Evolutionary conservation across 2,888 invertebrate species (phyloP).

Genomic region (Papilio demoleus): DNA sequence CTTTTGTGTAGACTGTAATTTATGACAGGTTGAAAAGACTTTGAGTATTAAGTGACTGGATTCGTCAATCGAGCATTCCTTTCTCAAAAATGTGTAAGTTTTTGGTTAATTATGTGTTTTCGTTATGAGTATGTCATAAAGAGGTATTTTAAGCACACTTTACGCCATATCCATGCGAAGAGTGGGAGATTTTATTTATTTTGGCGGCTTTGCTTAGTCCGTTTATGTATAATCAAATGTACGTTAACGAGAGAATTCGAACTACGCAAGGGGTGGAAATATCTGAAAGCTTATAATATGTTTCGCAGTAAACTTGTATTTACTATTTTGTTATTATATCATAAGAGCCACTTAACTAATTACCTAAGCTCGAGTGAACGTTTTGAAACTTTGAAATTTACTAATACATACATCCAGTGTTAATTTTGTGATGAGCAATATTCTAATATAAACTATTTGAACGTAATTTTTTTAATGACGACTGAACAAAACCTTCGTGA

Average conservation of each 20-base stretch:
- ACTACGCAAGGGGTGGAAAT: slow-evolving; percentile 18
- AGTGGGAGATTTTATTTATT: background rate
- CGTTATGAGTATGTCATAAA: background rate
- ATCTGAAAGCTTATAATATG: slow-evolving; percentile 19
- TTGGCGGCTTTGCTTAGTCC: background rate
- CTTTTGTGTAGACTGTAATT: slow-evolving; percentile 22
- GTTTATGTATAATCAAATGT: background rate
- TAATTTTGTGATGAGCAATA: background rate
- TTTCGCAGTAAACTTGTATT: slow-evolving; percentile 12
- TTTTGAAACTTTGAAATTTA: slow-evolving; percentile 12
- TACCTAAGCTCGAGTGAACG: slow-evolving; percentile 21
- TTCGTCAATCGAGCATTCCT: background rate
- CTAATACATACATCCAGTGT: background rate
- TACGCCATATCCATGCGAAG: background rate
- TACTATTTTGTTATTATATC: slow-evolving; percentile 25
- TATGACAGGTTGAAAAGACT: slow-evolving; percentile 31
- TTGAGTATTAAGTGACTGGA: background rate
- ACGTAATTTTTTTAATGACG: no score
- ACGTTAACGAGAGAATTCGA: slow-evolving; percentile 27
- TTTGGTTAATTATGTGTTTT: background rate
- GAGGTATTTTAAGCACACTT: background rate
- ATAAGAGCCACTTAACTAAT: slow-evolving; percentile 18
- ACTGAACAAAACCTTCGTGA: no score
- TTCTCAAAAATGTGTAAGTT: background rate
- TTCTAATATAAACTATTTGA: background rate